Percentiles rank a stretch among this genome's conserved stretches.
phyloP scores from a whole-genome alignment of 2,888 invertebrate species.

The Pachydiplax longipennis region DNA sequence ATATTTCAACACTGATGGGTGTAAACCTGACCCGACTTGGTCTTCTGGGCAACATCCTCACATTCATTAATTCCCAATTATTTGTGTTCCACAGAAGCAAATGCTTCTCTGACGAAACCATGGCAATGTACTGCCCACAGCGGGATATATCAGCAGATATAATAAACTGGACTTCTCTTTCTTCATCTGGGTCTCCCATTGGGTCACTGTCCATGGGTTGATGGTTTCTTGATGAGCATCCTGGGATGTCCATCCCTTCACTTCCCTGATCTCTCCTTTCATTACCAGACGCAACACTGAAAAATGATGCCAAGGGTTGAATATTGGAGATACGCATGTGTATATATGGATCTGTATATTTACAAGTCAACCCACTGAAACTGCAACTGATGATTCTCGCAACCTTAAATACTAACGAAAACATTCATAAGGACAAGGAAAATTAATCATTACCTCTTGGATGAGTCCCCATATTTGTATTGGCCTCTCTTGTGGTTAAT shows the following conservation, averaged over 20 bases:
- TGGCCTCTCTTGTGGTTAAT: not conserved
- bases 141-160: constrained; percentile 25
- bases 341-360: no score
- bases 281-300: not conserved
- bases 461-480: not conserved
- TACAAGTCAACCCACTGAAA: not conserved
- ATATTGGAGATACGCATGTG: not conserved
- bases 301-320: not conserved
- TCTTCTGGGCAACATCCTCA: constrained; percentile 64
- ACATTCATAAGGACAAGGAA: not conserved
- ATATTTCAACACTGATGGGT: constrained; percentile 62
- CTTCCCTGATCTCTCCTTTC: not conserved
- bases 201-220: not conserved
- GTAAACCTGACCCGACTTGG: constrained; percentile 69
- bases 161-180: not conserved
- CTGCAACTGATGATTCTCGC: no score
- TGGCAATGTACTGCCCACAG: constrained; percentile 15
- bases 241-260: not conserved
- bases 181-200: not conserved
- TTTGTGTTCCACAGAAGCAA: constrained; percentile 65
- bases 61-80: constrained; percentile 58
- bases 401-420: no score
- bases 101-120: constrained; percentile 61
- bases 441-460: not conserved
- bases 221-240: not conserved